Conservation (phyloP, 2,797 vertebrate species). For the Phataginus tetradactyla region DNA sequence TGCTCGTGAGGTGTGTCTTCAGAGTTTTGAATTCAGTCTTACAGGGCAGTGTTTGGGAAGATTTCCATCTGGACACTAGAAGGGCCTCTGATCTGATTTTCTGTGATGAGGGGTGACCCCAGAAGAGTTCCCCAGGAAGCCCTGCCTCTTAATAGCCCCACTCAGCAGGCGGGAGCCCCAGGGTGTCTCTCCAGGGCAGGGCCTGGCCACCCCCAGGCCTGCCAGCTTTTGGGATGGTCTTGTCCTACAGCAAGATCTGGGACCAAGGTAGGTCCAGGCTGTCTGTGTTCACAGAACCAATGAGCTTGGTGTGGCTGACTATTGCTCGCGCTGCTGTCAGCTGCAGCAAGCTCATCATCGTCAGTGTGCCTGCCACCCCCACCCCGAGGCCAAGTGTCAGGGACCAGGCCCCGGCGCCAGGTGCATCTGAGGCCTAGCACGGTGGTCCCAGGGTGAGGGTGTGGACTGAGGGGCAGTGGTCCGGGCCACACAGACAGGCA, state of each 20-base stretch:
- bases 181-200: neutral
- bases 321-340: no score
- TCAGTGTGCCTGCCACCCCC: no score
- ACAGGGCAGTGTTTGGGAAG: neutral
- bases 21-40: neutral
- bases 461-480: no score
- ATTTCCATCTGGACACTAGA: neutral
- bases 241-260: neutral
- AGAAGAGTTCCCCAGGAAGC: no score
- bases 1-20: fast-evolving
- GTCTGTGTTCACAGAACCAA: neutral
- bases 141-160: no score
- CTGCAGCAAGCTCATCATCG: neutral
- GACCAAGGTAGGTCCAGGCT: fast-evolving
- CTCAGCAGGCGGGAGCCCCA: neutral
- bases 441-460: fast-evolving
- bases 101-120: fast-evolving
- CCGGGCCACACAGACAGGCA: fast-evolving
- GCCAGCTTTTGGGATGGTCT: no score
- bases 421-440: no score
- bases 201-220: fast-evolving
- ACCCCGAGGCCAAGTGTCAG: neutral
- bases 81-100: neutral
- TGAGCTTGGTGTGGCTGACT: no score
- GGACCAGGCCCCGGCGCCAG: no score